phyloP scores from a whole-genome alignment of 2,888 invertebrate species.

The Perdita meconis region DNA sequence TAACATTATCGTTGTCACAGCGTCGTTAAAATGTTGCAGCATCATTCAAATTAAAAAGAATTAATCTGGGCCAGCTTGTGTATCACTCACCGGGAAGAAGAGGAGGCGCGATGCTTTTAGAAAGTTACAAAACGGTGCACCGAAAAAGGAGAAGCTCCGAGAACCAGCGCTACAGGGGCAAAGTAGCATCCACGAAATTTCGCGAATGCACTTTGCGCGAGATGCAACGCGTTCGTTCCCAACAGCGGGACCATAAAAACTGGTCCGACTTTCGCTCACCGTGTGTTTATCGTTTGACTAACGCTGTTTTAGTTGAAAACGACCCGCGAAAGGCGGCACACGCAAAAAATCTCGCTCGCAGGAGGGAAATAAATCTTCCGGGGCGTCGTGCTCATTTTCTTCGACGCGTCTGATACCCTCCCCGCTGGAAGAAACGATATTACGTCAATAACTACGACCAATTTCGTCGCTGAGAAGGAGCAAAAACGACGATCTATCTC shows the following conservation, averaged over 20 bases:
- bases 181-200: neutral
- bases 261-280: neutral
- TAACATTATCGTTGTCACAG: too few species aligned
- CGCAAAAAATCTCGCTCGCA: conserved; percentile 23
- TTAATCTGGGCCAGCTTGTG: too few species aligned
- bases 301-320: neutral
- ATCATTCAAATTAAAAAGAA: too few species aligned
- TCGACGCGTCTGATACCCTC: conserved; percentile 22
- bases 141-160: too few species aligned
- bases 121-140: too few species aligned
- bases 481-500: conserved; percentile 37
- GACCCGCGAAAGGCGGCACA: neutral
- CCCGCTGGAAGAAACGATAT: conserved; percentile 33
- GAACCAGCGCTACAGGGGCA: too few species aligned
- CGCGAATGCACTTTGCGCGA: neutral
- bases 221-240: neutral
- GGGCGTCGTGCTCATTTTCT: conserved; percentile 21
- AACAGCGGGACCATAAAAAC: neutral
- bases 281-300: neutral
- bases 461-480: conserved; percentile 28
- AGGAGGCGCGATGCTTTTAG: too few species aligned
- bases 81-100: too few species aligned
- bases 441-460: conserved; percentile 18
- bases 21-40: too few species aligned
- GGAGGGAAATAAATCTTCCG: conserved; percentile 20